phyloP scores from a whole-genome alignment of 2,797 vertebrate species.

The Tangara arthus region DNA sequence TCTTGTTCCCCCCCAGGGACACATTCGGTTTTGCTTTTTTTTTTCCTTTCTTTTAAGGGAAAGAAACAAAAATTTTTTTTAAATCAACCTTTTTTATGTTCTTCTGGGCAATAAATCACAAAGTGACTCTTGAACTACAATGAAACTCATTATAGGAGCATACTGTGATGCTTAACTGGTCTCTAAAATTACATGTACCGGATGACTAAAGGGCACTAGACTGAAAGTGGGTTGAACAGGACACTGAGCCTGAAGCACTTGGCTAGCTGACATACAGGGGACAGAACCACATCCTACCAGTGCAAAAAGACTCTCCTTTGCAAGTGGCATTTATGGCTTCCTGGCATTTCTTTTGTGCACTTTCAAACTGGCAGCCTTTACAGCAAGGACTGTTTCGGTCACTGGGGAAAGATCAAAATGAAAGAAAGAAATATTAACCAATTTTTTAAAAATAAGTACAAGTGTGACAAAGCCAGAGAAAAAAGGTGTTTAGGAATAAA shows the following conservation, averaged over 20 bases:
- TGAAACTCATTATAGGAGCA: neutral
- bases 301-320: constrained; percentile 90
- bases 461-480: neutral
- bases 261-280: neutral
- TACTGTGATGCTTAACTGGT: neutral
- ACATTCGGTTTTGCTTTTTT: neutral
- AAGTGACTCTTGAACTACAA: neutral
- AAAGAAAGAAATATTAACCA: neutral
- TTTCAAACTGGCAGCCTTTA: constrained; percentile 84
- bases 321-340: constrained; percentile 94
- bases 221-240: neutral
- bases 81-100: neutral
- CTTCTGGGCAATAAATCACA: neutral
- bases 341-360: constrained; percentile 86
- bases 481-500: neutral
- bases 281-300: constrained; percentile 77
- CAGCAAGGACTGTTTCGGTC: constrained; percentile 97
- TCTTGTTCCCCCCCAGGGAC: neutral
- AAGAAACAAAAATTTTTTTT: neutral
- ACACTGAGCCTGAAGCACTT: neutral
- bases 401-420: constrained; percentile 68
- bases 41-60: neutral
- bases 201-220: neutral
- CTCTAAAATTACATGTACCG: neutral
- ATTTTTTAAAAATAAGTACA: neutral